These are phyloP conservation scores for Quiscalus mexicanus DNA, from an alignment of 2,113 vertebrate genomes.

Conservation along the genomic window DNA sequence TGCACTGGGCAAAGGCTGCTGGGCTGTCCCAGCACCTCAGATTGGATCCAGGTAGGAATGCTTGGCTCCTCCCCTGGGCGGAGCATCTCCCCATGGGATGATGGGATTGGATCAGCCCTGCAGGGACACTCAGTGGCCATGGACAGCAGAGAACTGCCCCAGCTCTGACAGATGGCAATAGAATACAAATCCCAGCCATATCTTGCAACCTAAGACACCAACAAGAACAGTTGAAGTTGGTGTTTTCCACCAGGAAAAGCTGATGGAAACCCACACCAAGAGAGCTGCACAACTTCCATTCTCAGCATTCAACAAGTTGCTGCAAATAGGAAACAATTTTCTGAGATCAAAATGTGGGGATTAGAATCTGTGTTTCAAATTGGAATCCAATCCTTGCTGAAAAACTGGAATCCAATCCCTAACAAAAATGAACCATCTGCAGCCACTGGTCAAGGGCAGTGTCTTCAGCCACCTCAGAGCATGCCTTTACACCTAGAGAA, in stretches of 20 bases:
- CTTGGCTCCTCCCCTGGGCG: too few species aligned
- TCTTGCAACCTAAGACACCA: too few species aligned
- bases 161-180: too few species aligned
- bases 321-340: background rate
- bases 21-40: too few species aligned
- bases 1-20: too few species aligned
- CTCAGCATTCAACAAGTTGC: background rate
- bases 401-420: background rate
- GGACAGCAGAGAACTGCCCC: too few species aligned
- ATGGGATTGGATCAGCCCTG: too few species aligned
- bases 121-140: too few species aligned
- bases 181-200: too few species aligned
- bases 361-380: background rate
- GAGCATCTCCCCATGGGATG: too few species aligned
- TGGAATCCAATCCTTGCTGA: background rate
- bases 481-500: background rate
- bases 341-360: background rate
- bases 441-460: background rate
- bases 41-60: too few species aligned
- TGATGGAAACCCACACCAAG: background rate
- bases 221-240: background rate
- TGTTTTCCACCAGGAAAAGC: background rate
- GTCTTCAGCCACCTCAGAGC: background rate
- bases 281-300: rapidly evolving
- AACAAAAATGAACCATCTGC: background rate